Percentiles rank a stretch among this genome's conserved stretches.
Conservation (phyloP, 2,113 vertebrate species). For the Seriola quinqueradiata region DNA sequence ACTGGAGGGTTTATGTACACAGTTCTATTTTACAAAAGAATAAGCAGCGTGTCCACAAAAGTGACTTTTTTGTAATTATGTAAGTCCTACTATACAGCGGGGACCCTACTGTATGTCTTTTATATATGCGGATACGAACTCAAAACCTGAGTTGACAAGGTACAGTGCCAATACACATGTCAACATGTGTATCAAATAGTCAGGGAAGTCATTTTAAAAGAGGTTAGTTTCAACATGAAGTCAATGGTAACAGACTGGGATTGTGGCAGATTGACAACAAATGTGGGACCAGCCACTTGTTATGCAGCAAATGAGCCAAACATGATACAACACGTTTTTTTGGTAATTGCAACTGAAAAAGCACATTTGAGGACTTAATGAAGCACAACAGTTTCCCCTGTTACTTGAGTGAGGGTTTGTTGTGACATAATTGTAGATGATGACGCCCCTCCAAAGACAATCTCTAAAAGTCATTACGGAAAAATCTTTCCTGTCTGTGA, state of each 20-base stretch:
- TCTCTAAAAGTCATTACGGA: not conserved
- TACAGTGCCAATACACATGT: slow-evolving; percentile 22
- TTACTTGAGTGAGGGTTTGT: not conserved
- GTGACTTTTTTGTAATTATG: slow-evolving; percentile 25
- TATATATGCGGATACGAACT: not conserved
- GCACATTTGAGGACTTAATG: not conserved
- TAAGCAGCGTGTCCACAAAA: slow-evolving; percentile 5
- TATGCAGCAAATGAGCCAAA: not conserved
- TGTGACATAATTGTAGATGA: not conserved
- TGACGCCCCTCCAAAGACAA: not conserved
- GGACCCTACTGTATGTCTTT: slow-evolving; percentile 4
- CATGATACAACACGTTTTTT: too few relatives aligned
- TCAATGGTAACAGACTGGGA: not conserved
- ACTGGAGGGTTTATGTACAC: slow-evolving; percentile 3
- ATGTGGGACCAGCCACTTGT: not conserved
- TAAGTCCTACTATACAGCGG: not conserved
- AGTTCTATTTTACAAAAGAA: slow-evolving; percentile 34
- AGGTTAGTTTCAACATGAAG: not conserved
- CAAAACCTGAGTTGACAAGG: not conserved
- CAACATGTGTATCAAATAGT: not conserved
- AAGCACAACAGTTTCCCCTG: not conserved
- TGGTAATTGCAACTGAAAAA: not conserved
- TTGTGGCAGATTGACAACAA: too few relatives aligned
- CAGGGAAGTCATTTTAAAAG: slow-evolving; percentile 9
- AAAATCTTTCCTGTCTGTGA: not conserved